Conservation (phyloP, 2,888 invertebrate genomes). For the Parochlus steinenii region DNA sequence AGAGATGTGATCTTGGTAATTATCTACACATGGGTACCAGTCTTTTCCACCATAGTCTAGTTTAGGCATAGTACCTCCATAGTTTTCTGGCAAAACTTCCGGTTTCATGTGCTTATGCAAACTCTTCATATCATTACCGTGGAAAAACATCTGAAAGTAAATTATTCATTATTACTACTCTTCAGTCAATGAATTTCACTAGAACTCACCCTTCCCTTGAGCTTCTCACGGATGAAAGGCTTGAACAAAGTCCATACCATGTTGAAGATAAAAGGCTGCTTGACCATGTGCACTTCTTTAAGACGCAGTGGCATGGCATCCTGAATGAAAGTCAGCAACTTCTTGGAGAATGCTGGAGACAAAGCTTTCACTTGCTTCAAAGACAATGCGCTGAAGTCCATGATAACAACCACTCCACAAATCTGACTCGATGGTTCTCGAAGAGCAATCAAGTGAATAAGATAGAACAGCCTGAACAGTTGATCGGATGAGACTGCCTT, state of each 20-base stretch:
- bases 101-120: constrained; percentile 56
- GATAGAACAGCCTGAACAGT: constrained; percentile 60
- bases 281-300: constrained; percentile 74
- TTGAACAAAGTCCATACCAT: constrained; percentile 74
- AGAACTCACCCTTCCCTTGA: constrained; percentile 51
- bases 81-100: constrained; percentile 53
- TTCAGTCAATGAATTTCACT: background rate
- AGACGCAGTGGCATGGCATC: constrained; percentile 72
- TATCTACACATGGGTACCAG: constrained; percentile 56
- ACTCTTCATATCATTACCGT: constrained; percentile 61
- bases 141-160: constrained; percentile 56
- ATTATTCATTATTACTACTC: background rate
- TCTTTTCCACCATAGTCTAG: constrained; percentile 62
- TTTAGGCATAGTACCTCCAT: constrained; percentile 54
- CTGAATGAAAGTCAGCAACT: constrained; percentile 65
- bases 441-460: constrained; percentile 62
- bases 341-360: constrained; percentile 56
- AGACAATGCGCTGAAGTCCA: constrained; percentile 65
- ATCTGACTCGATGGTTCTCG: constrained; percentile 63
- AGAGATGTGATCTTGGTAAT: constrained; percentile 44
- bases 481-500: constrained; percentile 55
- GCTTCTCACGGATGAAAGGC: constrained; percentile 63
- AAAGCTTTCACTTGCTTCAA: constrained; percentile 56
- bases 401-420: constrained; percentile 61
- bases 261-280: constrained; percentile 69